These are phyloP conservation scores for Oxytorus armatus DNA, from an alignment of 2,888 invertebrate species.

Conservation along the genomic window DNA sequence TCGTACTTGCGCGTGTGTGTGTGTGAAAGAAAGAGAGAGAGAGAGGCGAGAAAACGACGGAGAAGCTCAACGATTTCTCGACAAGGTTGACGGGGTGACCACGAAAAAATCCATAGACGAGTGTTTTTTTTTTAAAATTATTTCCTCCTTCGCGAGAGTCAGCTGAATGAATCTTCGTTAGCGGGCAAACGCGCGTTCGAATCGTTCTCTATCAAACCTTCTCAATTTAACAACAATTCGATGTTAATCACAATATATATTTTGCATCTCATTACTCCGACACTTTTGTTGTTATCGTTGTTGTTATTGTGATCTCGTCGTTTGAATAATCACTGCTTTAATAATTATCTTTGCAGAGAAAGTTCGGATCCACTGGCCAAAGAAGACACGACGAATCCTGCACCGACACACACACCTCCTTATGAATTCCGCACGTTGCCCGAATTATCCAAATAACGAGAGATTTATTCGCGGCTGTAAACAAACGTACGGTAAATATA, in stretches of 20 bases:
- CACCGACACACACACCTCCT: background rate
- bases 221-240: no score
- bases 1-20: background rate
- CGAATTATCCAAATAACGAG: background rate
- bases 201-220: no score
- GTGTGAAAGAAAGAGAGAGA: constrained; percentile 19
- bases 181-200: no score
- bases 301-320: no score
- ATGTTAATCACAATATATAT: no score
- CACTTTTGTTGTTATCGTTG: no score
- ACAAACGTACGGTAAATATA: background rate
- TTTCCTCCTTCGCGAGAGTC: background rate
- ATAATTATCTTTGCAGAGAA: no score
- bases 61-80: constrained; percentile 62
- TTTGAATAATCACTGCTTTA: no score
- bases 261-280: no score
- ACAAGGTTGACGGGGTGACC: constrained; percentile 49
- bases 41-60: constrained; percentile 38
- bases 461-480: background rate
- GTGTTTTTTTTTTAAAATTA: constrained; percentile 23
- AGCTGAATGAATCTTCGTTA: background rate
- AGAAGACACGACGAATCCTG: background rate
- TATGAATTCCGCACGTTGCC: background rate
- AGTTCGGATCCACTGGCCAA: no score
- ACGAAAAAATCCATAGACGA: constrained; percentile 63